A percentile compares a stretch with the other conserved stretches of the same genome.
Conservation (phyloP, 2,888 invertebrate genomes). For the Morpho deidamia region DNA sequence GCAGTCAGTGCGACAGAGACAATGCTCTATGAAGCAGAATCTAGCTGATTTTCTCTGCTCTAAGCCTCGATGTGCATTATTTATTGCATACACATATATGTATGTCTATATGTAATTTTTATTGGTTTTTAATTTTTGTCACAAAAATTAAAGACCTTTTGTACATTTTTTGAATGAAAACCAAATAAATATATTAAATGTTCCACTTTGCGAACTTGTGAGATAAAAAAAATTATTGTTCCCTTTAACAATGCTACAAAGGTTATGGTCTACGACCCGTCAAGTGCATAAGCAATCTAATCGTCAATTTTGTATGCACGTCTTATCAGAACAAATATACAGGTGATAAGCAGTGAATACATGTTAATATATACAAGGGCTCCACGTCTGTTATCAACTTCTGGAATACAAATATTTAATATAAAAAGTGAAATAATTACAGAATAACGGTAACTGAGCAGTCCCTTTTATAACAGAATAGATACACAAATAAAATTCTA, state of each 20-base stretch:
- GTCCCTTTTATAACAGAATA: neutral
- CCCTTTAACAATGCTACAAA: neutral
- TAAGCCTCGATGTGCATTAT: too few species aligned
- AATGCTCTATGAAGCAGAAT: too few species aligned
- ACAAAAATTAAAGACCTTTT: neutral
- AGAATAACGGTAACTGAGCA: neutral
- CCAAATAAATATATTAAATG: neutral
- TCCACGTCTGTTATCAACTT: constrained; percentile 7
- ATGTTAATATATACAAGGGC: constrained; percentile 12
- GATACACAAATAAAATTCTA: neutral
- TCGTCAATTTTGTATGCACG: constrained; percentile 15
- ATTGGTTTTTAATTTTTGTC: too few species aligned
- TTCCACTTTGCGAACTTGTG: neutral
- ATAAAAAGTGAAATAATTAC: neutral
- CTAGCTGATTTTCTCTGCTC: too few species aligned
- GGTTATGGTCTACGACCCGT: constrained; percentile 15
- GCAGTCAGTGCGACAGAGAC: too few species aligned
- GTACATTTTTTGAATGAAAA: neutral
- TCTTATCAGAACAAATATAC: constrained; percentile 32
- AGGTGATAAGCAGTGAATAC: constrained; percentile 23
- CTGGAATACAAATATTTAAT: constrained; percentile 2
- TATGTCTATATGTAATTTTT: too few species aligned
- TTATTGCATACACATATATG: too few species aligned
- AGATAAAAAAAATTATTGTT: neutral
- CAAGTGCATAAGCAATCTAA: constrained; percentile 15